Base-by-base conservation (phyloP, 2,888 invertebrate genomes). In the Himalopsyche tibetana region DNA sequence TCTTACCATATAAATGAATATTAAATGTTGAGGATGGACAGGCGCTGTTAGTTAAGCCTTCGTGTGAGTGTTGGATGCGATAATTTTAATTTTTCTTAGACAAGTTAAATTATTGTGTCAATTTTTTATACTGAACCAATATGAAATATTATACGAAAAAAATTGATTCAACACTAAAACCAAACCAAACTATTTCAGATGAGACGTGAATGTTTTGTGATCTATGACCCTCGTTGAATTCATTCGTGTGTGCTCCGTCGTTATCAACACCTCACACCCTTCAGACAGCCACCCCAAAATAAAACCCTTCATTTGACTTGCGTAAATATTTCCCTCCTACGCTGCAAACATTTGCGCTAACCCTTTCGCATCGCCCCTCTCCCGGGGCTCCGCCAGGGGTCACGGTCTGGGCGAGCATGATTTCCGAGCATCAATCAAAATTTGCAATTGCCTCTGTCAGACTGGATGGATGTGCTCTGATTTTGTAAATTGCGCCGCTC, bases 311-410 rank as follows among this genome's bases (percentile, higher is more conserved):
- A 63, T 63, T 63, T 63, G 63, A 63, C n/a, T 86, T 83, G 74
- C 84, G 84, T 82, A 84, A 84, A 86, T 86, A 86, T 86, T 84
- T 84, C 84, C 40, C 82, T 86, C 19, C 79, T 74, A 28, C 82
- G 84, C 82, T 82, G 84, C 84, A 55, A 84, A 80, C 84, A 84
- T 84, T 84, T 80, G 84, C 84, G 56, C 56, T 84, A 38, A 55
- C 84, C 84, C 80, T 84, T 80, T 28, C 74, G 36, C 45, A 83
- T 19, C 51, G 56, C 63, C 84, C 45, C 79, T 36, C 42, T 79
- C 84, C 36, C 80, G 2, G 42, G 36, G n/a, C 81, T 56, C 19
- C 56, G 84, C 56, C 40, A 19, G 55, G 56, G 56, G 42, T 42
- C 80, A 19, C 80, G 38, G 80, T 40, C 80, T 80, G 81, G 51